These are phyloP conservation scores for Archivesica marissinica DNA, from an alignment of 1,140 invertebrate species.

Conservation along the genomic window DNA sequence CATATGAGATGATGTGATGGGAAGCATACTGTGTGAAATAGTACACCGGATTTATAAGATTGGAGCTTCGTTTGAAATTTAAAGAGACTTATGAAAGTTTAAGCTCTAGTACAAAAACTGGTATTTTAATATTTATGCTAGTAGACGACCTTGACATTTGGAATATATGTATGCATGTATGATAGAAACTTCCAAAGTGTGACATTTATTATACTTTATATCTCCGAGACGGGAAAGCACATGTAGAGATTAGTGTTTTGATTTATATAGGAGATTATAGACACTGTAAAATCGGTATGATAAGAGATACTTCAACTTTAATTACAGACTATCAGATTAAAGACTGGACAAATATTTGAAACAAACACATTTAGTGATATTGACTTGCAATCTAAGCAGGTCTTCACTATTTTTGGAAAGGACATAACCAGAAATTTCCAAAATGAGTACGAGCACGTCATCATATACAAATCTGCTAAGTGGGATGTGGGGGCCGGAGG, in stretches of 20 bases:
- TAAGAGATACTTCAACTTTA: background rate
- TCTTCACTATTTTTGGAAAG: too few species aligned
- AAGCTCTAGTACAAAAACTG: too few species aligned
- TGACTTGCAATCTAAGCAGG: too few species aligned
- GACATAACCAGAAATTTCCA: background rate
- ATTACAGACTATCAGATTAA: background rate
- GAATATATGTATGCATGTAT: background rate
- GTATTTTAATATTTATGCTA: background rate
- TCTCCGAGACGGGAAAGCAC: background rate
- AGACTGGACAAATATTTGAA: background rate
- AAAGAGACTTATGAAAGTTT: too few species aligned
- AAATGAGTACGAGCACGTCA: slow-evolving; percentile 22
- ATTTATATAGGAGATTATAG: background rate
- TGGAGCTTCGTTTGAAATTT: too few species aligned
- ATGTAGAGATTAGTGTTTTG: background rate
- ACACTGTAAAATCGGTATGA: background rate
- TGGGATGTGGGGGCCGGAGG: slow-evolving; percentile 53
- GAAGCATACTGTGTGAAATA: too few species aligned
- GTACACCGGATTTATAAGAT: too few species aligned
- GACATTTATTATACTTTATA: background rate
- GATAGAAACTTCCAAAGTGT: background rate
- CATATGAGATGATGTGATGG: too few species aligned
- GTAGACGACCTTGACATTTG: background rate
- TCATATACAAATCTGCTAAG: slow-evolving; percentile 22
- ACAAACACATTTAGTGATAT: background rate